Evolutionary conservation across 1,140 invertebrate species (phyloP), one percentile per base, ranked within the genome.

Genomic region (Lysiphlebus fabarum): DNA sequence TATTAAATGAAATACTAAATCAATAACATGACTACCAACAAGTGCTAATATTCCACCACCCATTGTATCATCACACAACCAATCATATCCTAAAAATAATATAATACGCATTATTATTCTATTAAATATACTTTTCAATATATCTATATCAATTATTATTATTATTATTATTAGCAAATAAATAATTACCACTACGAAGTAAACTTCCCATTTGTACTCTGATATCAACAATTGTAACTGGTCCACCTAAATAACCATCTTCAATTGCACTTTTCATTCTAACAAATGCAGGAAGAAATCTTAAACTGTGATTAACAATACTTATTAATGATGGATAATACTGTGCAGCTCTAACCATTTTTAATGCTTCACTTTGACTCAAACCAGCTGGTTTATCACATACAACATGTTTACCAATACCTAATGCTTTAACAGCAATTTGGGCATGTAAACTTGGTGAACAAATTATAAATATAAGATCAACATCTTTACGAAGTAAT

Each of bases 401-500:
- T 0, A 98, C 85, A 7, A 98, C 95, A 82, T 98, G 96, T 79
- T 98, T 98, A 0, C 95, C 96, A 66, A 98, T 98, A 6, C 95
- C 95, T 8, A 98, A 77, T 0, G 95, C 95, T 81, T 98, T 98
- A 0, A 96, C 93, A 7, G 94, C 92, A 67, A 98, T 98, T 74
- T 96, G 93, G 9, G 94, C 90, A 73, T 98, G 96, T 42, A 96
- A 82, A 79, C 92, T 94, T 0, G 96, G 96, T 4, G 94, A 91
- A 73, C 94, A 97, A 47, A 95, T 87, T 7, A 98, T 94, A 59
- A 96, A 93, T 58, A 98, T 92, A 17, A 98, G 77, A 75, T 95
- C 94, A 0, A 98, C 95, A 78, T 96, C 93, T 81, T 94, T 95
- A 42, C 90, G 84, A 2, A 98, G 80, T 8, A 98, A 79, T 11